phyloP scores from a whole-genome alignment of 2,888 invertebrate genomes.

The Colletes collaris region DNA sequence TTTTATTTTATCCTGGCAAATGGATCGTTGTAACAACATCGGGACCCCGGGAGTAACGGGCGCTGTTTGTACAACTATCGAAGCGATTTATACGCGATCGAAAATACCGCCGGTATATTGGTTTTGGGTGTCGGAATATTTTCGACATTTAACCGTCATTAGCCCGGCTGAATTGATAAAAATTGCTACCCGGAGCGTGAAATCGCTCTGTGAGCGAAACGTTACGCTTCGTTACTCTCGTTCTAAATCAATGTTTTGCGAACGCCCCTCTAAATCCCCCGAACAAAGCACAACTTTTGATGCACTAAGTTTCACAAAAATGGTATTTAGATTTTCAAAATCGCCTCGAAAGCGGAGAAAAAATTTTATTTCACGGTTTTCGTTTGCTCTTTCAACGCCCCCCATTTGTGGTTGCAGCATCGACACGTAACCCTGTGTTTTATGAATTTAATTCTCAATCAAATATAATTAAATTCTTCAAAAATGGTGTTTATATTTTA shows the following conservation, averaged over 20 bases:
- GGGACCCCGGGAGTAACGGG: slow-evolving; percentile 4
- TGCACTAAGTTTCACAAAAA: too few relatives aligned
- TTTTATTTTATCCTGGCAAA: slow-evolving; percentile 19
- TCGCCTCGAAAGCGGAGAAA: too few relatives aligned
- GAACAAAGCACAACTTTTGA: too few relatives aligned
- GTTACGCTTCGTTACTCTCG: too few relatives aligned
- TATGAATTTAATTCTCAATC: too few relatives aligned
- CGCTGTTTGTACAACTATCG: slow-evolving; percentile 8
- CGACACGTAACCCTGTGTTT: not conserved
- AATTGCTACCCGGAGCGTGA: not conserved
- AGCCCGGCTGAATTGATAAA: not conserved
- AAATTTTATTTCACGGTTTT: too few relatives aligned
- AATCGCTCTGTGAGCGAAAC: not conserved
- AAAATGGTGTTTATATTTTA: too few relatives aligned
- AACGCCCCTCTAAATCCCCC: too few relatives aligned
- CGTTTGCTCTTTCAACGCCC: too few relatives aligned
- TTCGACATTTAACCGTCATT: not conserved
- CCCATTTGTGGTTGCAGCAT: not conserved
- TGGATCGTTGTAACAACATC: slow-evolving; percentile 13
- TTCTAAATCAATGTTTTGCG: too few relatives aligned
- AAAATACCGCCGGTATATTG: slow-evolving; percentile 8
- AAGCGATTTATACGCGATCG: not conserved
- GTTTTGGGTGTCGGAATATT: slow-evolving; percentile 5
- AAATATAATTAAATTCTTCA: too few relatives aligned
- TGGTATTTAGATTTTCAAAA: too few relatives aligned